These are phyloP conservation scores for Bergia puertoricense DNA, from an alignment of 92 coral and sea anemone species.

Conservation along the genomic window DNA sequence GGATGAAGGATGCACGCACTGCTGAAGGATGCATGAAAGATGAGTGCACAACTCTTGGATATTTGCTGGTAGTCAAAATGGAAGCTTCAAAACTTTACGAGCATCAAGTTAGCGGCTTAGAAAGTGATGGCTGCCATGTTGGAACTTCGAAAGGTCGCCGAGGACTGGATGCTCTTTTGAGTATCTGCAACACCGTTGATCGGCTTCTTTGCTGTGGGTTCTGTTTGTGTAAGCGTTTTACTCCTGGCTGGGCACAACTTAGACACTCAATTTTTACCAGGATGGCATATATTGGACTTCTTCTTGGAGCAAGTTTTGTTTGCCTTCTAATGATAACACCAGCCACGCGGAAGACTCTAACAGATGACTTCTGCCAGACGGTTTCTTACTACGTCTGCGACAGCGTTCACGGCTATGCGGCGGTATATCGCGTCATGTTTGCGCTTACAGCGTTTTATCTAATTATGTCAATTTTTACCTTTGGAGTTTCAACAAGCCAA, in stretches of 20 bases:
- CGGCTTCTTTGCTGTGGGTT: constrained; percentile 73
- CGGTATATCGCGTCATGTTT: constrained; percentile 85
- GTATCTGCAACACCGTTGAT: constrained; percentile 68
- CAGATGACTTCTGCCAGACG: constrained; percentile 78
- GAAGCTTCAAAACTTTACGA: constrained; percentile 16
- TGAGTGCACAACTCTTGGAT: not conserved
- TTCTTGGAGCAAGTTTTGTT: constrained; percentile 75
- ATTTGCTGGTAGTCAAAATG: not conserved
- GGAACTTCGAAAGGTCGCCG: constrained; percentile 21
- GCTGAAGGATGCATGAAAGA: constrained; percentile 1
- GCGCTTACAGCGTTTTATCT: constrained; percentile 77
- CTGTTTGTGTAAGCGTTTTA: constrained; percentile 60
- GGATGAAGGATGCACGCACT: not conserved
- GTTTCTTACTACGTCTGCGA: constrained; percentile 85
- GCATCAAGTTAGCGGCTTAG: constrained; percentile 17
- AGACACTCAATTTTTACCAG: constrained; percentile 84
- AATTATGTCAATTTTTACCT: constrained; percentile 59
- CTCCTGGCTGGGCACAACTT: constrained; percentile 60
- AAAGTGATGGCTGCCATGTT: constrained; percentile 12
- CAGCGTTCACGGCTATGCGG: constrained; percentile 80
- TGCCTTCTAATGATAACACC: constrained; percentile 87
- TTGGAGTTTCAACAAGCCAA: constrained; percentile 73
- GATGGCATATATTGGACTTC: constrained; percentile 74
- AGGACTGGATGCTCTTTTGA: constrained; percentile 11
- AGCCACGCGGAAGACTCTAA: constrained; percentile 55